phyloP scores from a whole-genome alignment of 1,140 invertebrate genomes.

The Leptinotarsa lineolata region DNA sequence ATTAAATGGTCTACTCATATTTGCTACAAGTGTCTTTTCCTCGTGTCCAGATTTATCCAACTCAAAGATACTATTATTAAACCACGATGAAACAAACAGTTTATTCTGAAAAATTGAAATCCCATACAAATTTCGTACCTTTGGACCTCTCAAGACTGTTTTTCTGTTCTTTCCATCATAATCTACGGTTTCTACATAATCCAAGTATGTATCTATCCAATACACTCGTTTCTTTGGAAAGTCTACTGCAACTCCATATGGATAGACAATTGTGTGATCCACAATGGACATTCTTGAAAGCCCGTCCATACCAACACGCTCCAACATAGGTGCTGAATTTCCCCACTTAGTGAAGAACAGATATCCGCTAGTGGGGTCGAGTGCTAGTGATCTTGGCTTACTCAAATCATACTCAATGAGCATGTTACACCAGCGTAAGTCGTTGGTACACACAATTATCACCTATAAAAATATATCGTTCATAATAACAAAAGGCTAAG shows the following conservation, averaged over 20 bases:
- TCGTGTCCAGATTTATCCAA: slow-evolving; percentile 63
- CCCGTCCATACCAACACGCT: slow-evolving; percentile 67
- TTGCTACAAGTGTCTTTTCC: slow-evolving; percentile 56
- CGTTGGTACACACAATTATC: slow-evolving; percentile 60
- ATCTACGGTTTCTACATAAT: slow-evolving; percentile 72
- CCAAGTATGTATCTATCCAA: slow-evolving; percentile 79
- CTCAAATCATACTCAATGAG: slow-evolving; percentile 70
- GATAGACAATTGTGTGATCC: slow-evolving; percentile 60
- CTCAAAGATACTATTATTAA: slow-evolving; percentile 64
- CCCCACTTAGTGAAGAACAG: slow-evolving; percentile 83
- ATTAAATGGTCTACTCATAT: slow-evolving; percentile 64
- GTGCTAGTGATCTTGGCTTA: slow-evolving; percentile 75
- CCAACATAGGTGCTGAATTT: slow-evolving; percentile 64
- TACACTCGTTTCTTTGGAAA: slow-evolving; percentile 74
- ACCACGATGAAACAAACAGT: slow-evolving; percentile 71
- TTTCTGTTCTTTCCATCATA: slow-evolving; percentile 70
- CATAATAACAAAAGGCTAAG: too few relatives aligned
- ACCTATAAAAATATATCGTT: background rate
- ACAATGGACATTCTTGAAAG: slow-evolving; percentile 61
- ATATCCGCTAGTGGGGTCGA: slow-evolving; percentile 79
- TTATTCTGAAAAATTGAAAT: slow-evolving; percentile 73
- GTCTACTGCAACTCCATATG: slow-evolving; percentile 71
- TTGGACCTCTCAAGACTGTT: slow-evolving; percentile 65
- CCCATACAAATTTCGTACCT: slow-evolving; percentile 71
- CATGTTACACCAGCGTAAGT: slow-evolving; percentile 68